Percentiles rank a stretch among this genome's conserved stretches.
Conservation (phyloP, 1,140 invertebrate genomes). For the Cydia strobilella region DNA sequence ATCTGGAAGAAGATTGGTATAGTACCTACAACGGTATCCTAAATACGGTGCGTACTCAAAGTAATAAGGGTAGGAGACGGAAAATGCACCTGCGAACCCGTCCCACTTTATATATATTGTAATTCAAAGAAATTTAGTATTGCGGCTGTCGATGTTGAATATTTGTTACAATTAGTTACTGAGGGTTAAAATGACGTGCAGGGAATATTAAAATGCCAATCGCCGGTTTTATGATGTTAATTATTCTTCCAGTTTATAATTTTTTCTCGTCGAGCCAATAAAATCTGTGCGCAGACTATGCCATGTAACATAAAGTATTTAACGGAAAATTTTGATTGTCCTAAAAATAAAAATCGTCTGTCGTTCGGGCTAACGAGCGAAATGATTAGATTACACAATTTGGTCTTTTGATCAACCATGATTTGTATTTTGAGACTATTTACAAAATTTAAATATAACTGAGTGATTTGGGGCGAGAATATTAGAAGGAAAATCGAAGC, state of each 20-base stretch:
- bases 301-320: constrained; percentile 42
- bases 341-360: constrained; percentile 35
- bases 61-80: constrained; percentile 1
- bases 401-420: too few species aligned
- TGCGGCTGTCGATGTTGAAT: constrained; percentile 28
- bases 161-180: constrained; percentile 41
- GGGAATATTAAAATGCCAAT: constrained; percentile 40
- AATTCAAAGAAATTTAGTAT: constrained; percentile 32
- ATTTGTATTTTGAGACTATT: too few species aligned
- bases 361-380: constrained; percentile 41
- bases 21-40: constrained; percentile 7
- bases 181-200: constrained; percentile 38
- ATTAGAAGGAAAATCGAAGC: not conserved
- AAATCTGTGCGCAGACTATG: constrained; percentile 43
- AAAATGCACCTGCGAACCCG: constrained; percentile 23
- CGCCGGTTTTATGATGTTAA: constrained; percentile 41
- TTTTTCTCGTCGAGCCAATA: constrained; percentile 43
- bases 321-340: constrained; percentile 39
- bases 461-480: not conserved
- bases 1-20: constrained; percentile 12
- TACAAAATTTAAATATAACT: not conserved
- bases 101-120: not conserved
- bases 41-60: constrained; percentile 26
- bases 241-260: constrained; percentile 41
- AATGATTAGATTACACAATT: constrained; percentile 13